Conservation (phyloP, 1,140 invertebrate species). For the Bombus sibiricus region DNA sequence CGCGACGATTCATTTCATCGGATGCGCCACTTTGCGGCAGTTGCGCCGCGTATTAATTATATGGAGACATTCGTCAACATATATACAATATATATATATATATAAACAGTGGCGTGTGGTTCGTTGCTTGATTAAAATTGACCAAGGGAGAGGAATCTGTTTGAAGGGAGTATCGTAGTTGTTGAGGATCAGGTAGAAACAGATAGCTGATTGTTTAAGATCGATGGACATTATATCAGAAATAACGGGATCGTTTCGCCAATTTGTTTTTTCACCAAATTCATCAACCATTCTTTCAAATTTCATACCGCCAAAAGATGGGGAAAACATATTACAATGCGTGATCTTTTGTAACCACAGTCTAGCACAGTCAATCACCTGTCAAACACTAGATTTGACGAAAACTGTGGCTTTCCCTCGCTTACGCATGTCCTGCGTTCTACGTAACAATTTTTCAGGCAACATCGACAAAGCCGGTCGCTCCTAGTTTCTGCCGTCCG, state of each 20-base stretch:
- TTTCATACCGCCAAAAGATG: background rate
- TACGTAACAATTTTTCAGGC: background rate
- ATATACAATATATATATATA: too few relatives aligned
- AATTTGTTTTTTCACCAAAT: background rate
- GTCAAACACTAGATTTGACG: background rate
- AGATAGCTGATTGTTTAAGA: too few relatives aligned
- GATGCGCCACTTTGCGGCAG: conserved; percentile 48
- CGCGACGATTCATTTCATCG: conserved; percentile 73
- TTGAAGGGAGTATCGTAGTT: background rate
- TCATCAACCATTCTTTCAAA: background rate
- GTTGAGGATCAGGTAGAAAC: background rate
- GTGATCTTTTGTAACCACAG: background rate
- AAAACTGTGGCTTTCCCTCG: background rate
- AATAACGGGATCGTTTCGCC: too few relatives aligned
- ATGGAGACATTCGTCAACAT: background rate
- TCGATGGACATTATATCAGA: too few relatives aligned
- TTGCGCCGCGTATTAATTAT: conserved; percentile 54
- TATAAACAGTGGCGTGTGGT: too few relatives aligned
- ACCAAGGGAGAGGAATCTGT: background rate
- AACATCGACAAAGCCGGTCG: too few relatives aligned
- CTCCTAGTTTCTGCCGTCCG: too few relatives aligned
- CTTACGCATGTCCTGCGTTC: background rate
- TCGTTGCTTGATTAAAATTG: conserved; percentile 4
- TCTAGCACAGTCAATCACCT: background rate
- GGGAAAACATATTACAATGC: background rate